Evolutionary conservation across 2,888 invertebrate species (phyloP), one percentile per base, ranked within the genome.

Genomic region (Pecten maximus): DNA sequence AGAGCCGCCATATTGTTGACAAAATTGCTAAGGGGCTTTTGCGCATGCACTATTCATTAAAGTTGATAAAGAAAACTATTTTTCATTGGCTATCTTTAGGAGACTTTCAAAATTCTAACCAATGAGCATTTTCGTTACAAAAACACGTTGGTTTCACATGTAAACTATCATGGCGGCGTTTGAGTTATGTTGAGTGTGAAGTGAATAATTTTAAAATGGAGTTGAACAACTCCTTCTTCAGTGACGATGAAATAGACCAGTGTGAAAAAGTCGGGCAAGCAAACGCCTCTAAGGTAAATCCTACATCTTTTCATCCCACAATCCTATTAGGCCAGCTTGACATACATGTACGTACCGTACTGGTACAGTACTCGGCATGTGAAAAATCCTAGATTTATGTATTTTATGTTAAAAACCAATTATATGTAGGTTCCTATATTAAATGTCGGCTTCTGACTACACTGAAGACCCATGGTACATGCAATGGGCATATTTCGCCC

Each of bases 1-100:
- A 28, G 4, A 74, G 35, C 91, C 90, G 93, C 94, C 94, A 94
- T 94, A 91, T 94, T 95, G 95, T 95, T 95, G 92, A 94, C 92
- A 91, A 39, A 90, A n/a, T 94, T 95, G 93, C 93, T 94, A 93
- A 95, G 92, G 93, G 93, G 90, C 91, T 91, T 92, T 87, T 54
- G 92, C 90, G 93, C 93, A 92, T 93, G 93, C 92, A 92, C 48
- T 39, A 40, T 87, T 12, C 15, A 88, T 12, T 8, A 6, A n/a
- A 23, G 86, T 39, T 28, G 39, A 16, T 16, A 16, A 86, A 88
- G 86, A 87, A 88, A 94, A 19, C 4, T 19, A 8, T 12, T 87
- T 89, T 88, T 92, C 92, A 94, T 94, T 94, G 92, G 94, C 15
- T 88, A 35, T 19, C 89, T 8, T 23, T 16, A n/a, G 19, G 3